phyloP scores from a whole-genome alignment of 1,140 invertebrate genomes.

The Drosophila punjabiensis region DNA sequence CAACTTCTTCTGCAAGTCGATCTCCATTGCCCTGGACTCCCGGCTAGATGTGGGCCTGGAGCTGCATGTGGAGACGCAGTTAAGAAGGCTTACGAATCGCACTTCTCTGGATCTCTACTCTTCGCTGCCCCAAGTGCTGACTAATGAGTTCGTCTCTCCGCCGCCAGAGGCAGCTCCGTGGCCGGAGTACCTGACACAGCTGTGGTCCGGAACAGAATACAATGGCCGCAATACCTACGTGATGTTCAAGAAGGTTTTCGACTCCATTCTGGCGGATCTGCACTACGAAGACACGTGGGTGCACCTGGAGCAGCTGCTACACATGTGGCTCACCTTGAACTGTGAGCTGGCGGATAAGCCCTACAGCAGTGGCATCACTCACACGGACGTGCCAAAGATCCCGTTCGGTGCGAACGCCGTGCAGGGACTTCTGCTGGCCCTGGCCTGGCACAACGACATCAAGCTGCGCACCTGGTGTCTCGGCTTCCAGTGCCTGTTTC shows the following conservation, averaged over 20 bases:
- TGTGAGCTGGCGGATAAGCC: conserved; percentile 86
- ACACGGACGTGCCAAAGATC: conserved; percentile 90
- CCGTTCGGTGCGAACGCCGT: conserved; percentile 90
- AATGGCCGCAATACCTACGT: conserved; percentile 76
- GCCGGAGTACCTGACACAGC: conserved; percentile 84
- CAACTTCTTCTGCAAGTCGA: conserved; percentile 85
- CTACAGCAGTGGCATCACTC: conserved; percentile 86
- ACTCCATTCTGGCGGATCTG: conserved; percentile 89
- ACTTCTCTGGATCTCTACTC: conserved; percentile 81
- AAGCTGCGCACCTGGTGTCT: conserved; percentile 91
- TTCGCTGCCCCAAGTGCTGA: conserved; percentile 86
- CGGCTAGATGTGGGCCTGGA: conserved; percentile 92
- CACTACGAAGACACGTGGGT: conserved; percentile 87
- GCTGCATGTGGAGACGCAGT: conserved; percentile 89
- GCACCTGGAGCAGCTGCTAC: conserved; percentile 92
- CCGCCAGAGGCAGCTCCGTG: conserved; percentile 84
- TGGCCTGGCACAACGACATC: conserved; percentile 89
- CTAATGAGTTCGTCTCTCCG: conserved; percentile 74
- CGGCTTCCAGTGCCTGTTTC: conserved; percentile 89
- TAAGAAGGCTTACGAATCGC: conserved; percentile 89
- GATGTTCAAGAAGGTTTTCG: conserved; percentile 90
- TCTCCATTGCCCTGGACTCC: conserved; percentile 91
- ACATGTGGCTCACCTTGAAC: conserved; percentile 94
- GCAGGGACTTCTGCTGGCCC: conserved; percentile 89
- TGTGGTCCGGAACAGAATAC: conserved; percentile 84